Evolutionary conservation across 2,888 invertebrate genomes (phyloP), one percentile per base, ranked within the genome.

Genomic region (Philonicus albiceps): DNA sequence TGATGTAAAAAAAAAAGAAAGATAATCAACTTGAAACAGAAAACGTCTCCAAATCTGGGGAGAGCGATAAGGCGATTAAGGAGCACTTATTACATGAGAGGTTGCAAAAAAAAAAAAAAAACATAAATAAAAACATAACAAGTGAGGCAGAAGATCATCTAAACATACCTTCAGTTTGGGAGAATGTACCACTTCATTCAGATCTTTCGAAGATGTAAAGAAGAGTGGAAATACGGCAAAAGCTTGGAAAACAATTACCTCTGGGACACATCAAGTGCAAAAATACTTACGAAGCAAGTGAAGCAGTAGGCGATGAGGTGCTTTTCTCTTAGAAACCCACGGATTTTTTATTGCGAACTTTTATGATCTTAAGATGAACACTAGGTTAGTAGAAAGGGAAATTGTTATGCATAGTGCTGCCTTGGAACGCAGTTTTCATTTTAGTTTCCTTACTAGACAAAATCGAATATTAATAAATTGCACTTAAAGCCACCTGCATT

Each of bases 131-230:
- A 49, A 49, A 49, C 49, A 49, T 49, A n/a, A 49, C n/a, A 49
- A 49, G 40, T 72, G 22, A 72, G 22, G 84, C 40, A 73, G 37
- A 84, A 84, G 40, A 83, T 83, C 40, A 55, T 37, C 22, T 53
- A 34, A 81, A 19, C 81, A 30, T 34, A 55, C 81, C 13, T 81
- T 37, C 13, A 76, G n/a, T 64, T 64, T 64, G 64, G 34, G 64
- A 81, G 64, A 81, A 64, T 34, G 81, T 64, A 64, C 55, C 81
- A 34, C 81, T 81, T 81, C 64, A 55, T 81, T 81, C 81, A 81
- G 31, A 81, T 64, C 30, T 30, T 34, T 37, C 30, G 49, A 55
- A 53, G 13, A 64, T 55, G 49, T 34, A 34, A 22, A 43, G 40
- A 19, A 49, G 49, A 49, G 76, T 81, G 64, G 64, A 37, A n/a